Evolutionary conservation across 1,140 invertebrate species (phyloP).

Genomic region (Adelges cooleyi): DNA sequence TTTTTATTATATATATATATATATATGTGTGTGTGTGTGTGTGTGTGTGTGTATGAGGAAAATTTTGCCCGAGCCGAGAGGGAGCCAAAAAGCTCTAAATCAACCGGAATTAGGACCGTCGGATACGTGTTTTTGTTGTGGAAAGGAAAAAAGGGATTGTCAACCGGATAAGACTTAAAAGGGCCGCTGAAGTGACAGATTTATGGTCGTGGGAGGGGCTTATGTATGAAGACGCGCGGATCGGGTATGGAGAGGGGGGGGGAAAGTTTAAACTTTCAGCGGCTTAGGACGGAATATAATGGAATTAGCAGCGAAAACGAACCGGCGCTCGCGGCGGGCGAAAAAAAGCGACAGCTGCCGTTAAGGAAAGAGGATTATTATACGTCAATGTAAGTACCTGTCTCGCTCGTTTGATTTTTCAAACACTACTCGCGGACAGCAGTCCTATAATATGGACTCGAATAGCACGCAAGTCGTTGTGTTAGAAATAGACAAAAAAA

Average conservation of each 20-base stretch:
- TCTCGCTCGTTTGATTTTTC: not conserved
- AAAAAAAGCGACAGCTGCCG: not conserved
- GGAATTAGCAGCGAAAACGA: constrained; percentile 10
- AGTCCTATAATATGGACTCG: no score
- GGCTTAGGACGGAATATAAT: not conserved
- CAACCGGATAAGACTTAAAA: constrained; percentile 28
- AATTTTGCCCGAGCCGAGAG: constrained; percentile 7
- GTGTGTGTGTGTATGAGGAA: not conserved
- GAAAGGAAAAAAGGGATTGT: constrained; percentile 26
- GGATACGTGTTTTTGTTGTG: constrained; percentile 19
- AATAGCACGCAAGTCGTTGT: no score
- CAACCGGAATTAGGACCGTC: constrained; percentile 25
- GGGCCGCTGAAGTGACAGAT: constrained; percentile 18
- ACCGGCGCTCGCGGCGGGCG: not conserved
- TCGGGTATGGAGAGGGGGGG: not conserved
- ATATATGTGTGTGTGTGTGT: not conserved
- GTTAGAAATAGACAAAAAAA: no score
- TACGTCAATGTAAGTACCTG: not conserved
- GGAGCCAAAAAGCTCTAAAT: constrained; percentile 19
- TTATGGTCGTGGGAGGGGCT: constrained; percentile 5
- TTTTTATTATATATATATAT: not conserved
- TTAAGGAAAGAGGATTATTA: not conserved
- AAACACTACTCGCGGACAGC: no score
- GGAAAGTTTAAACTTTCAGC: constrained; percentile 24
- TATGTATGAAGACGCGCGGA: not conserved